phyloP scores from a whole-genome alignment of 1,140 invertebrate species.

The Brachystomella parvula region DNA sequence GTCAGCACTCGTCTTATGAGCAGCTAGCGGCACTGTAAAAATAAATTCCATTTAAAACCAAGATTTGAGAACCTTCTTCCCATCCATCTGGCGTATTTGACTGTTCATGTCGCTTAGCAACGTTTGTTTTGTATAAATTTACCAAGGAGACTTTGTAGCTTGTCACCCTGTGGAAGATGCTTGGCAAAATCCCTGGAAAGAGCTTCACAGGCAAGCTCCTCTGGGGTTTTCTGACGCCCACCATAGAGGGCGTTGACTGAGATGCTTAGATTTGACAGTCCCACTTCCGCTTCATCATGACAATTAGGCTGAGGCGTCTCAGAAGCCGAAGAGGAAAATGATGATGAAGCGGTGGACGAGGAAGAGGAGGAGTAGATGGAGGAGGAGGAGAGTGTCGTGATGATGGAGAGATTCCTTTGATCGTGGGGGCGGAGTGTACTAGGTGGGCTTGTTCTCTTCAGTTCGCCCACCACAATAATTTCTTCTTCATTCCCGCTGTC shows the following conservation, averaged over 20 bases:
- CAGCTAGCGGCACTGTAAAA: conserved; percentile 56
- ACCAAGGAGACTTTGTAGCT: conserved; percentile 62
- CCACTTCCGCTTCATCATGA: neutral
- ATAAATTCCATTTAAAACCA: too few species aligned
- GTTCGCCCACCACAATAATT: neutral
- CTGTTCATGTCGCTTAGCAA: too few species aligned
- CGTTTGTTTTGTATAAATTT: conserved; percentile 40
- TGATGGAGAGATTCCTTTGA: too few species aligned
- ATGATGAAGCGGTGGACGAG: conserved; percentile 1
- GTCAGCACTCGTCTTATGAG: conserved; percentile 65
- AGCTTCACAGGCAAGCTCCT: conserved; percentile 72
- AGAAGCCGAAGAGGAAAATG: neutral
- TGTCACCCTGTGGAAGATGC: conserved; percentile 57
- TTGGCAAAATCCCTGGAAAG: conserved; percentile 63
- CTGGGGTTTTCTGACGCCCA: conserved; percentile 55
- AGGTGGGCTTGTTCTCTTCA: neutral
- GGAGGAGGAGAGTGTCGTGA: conserved; percentile 12
- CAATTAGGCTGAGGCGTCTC: neutral
- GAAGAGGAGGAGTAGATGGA: conserved; percentile 6
- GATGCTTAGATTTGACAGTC: conserved; percentile 17
- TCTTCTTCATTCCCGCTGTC: conserved; percentile 21
- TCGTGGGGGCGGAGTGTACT: too few species aligned
- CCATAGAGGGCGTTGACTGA: conserved; percentile 24
- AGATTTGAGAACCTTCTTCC: too few species aligned
- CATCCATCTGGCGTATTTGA: too few species aligned